Base-by-base conservation (phyloP, 2,888 invertebrate genomes). In the Escarpia spicata region DNA sequence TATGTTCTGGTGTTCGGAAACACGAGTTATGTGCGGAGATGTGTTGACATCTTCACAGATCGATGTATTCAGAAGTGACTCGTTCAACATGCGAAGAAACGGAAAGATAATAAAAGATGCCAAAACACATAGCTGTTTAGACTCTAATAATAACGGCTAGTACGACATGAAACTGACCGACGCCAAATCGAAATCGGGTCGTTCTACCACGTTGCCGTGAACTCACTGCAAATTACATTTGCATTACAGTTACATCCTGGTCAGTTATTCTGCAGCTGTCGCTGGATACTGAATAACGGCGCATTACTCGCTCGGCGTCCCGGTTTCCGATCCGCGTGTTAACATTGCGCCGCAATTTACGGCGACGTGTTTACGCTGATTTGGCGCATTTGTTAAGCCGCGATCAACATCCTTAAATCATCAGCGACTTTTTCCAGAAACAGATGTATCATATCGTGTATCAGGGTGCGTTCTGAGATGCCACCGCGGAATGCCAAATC, bases 281-380 rank as follows among this genome's bases (percentile, higher is more conserved):
- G 75, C 75, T 75, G 19, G 19, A 75, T 75, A 75, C 75, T 26
- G 75, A n/a, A 26, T 75, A 75, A 75, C n/a, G n/a, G 75, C 75
- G 19, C 75, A 75, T 75, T 75, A n/a, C 75, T n/a, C 19, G 75
- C 75, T n/a, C 75, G 75, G 19, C n/a, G 26, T n/a, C 75, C n/a
- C 75, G 75, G 19, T 75, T 4, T 19, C 19, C n/a, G 12, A 75
- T n/a, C 19, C 75, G n/a, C 75, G n/a, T 26, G 26, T 75, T 75
- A 75, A 75, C 75, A 75, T n/a, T 75, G 75, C 75, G 75, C 75
- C n/a, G n/a, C 75, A 75, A n/a, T 75, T 75, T 75, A 75, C 75
- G n/a, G 75, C 75, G 75, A 75, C 75, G 19, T 75, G 75, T 75
- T 75, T 75, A 75, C 6, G 75, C 75, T 75, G 75, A 75, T 75